Evolutionary conservation across 2,797 vertebrate genomes (phyloP).

Genomic region (Salarias fasciatus): DNA sequence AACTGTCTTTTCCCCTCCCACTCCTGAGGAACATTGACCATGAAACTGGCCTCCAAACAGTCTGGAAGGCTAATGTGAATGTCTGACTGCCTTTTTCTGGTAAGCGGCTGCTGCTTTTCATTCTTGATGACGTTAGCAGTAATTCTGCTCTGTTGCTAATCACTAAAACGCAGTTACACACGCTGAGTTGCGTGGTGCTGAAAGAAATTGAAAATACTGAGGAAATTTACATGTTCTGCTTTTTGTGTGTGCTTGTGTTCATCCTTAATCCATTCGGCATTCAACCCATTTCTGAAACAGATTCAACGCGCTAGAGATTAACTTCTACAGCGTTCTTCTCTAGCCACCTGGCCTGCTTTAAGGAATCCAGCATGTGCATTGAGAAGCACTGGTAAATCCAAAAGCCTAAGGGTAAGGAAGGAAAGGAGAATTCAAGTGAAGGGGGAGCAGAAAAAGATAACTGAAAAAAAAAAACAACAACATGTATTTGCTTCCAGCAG

Average conservation of each 20-base stretch:
- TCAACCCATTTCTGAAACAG: constrained; percentile 89
- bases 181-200: background rate
- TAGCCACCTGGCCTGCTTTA: constrained; percentile 83
- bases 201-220: background rate
- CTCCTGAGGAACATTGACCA: background rate
- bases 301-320: constrained; percentile 91
- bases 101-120: background rate
- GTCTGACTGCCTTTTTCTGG: background rate
- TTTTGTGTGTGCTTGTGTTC: background rate
- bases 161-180: constrained; percentile 3
- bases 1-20: background rate
- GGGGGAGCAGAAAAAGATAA: constrained; percentile 13
- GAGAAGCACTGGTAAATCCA: constrained; percentile 3
- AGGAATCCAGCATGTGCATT: constrained; percentile 12
- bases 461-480: constrained; percentile 20
- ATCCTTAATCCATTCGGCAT: constrained; percentile 87
- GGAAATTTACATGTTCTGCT: background rate
- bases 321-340: constrained; percentile 87
- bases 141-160: background rate
- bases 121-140: background rate
- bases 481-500: constrained; percentile 30
- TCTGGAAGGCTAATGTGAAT: background rate
- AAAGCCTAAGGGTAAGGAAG: constrained; percentile 17
- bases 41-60: background rate
- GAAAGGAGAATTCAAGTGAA: constrained; percentile 14